Percentiles rank a stretch among this genome's conserved stretches.
Conservation (phyloP, 2,113 vertebrate genomes). For the Ameiurus melas region DNA sequence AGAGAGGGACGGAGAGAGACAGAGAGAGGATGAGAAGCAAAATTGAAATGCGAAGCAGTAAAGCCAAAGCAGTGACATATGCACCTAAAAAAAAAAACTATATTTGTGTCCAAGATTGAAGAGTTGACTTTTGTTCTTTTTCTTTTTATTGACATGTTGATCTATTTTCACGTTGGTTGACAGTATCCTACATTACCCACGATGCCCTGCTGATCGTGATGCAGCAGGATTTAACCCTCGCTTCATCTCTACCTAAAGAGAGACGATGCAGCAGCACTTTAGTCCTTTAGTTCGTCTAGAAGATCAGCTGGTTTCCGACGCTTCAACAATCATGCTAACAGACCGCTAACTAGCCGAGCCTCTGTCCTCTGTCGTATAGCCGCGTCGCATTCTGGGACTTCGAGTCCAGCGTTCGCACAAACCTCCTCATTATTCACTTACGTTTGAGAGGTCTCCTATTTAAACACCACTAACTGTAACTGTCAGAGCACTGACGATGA, state of each 20-base stretch:
- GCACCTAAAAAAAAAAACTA: background rate
- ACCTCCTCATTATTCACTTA: too few species aligned
- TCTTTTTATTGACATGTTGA: background rate
- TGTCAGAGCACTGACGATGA: background rate
- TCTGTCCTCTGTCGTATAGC: background rate
- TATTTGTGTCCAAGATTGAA: background rate
- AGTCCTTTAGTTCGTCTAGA: background rate
- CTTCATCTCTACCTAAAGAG: background rate
- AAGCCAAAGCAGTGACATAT: background rate
- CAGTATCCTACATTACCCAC: background rate
- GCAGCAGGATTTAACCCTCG: background rate
- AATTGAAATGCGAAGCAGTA: constrained; percentile 44
- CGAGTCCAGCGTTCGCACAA: background rate
- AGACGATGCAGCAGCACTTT: background rate
- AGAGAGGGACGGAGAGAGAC: constrained; percentile 23
- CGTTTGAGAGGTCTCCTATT: background rate
- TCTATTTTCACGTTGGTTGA: background rate
- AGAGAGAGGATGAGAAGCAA: constrained; percentile 77
- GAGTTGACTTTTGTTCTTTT: background rate
- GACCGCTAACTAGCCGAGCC: background rate
- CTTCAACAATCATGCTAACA: background rate
- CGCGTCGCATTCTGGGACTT: background rate
- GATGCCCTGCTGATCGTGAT: background rate
- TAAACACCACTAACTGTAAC: background rate
- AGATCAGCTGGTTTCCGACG: background rate